A percentile compares a stretch with the other conserved stretches of the same genome.
Evolutionary conservation across 2,888 invertebrate genomes (phyloP).

Genomic region (Diachrysia chrysitis): DNA sequence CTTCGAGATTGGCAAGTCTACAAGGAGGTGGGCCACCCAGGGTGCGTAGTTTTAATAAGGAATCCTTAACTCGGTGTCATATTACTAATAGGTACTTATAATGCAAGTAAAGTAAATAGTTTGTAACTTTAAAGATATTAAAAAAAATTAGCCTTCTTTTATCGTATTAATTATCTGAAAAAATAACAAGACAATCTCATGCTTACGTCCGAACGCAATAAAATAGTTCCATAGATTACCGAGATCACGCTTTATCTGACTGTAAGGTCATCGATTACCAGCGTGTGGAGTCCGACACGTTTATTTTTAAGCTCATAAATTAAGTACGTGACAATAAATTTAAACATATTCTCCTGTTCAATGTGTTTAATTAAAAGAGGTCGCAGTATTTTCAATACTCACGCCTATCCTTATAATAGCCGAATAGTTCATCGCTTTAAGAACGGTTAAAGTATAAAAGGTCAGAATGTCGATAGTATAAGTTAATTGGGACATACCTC

Average conservation of each 20-base stretch:
- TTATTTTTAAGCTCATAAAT: slow-evolving; percentile 24
- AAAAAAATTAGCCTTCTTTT: slow-evolving; percentile 11
- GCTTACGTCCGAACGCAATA: slow-evolving; percentile 43
- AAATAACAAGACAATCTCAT: slow-evolving; percentile 44
- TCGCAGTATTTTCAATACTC: no score
- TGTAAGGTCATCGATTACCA: slow-evolving; percentile 57
- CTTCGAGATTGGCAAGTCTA: neutral
- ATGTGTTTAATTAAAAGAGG: no score
- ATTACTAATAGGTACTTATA: no score
- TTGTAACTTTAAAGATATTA: no score
- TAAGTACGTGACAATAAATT: slow-evolving; percentile 18
- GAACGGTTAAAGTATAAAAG: no score
- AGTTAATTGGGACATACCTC: no score
- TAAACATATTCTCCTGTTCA: no score
- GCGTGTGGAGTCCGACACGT: slow-evolving; percentile 38
- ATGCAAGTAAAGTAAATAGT: no score
- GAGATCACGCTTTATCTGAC: slow-evolving; percentile 51
- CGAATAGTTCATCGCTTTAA: no score
- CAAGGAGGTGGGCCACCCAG: neutral
- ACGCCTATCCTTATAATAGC: no score
- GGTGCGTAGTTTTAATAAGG: neutral
- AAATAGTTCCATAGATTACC: slow-evolving; percentile 54
- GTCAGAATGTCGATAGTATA: no score
- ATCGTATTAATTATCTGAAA: slow-evolving; percentile 35
- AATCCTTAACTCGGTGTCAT: no score